A percentile compares a stretch with the other conserved stretches of the same genome.
Conservation (phyloP, 2,113 vertebrate genomes). For the Vimba vimba region DNA sequence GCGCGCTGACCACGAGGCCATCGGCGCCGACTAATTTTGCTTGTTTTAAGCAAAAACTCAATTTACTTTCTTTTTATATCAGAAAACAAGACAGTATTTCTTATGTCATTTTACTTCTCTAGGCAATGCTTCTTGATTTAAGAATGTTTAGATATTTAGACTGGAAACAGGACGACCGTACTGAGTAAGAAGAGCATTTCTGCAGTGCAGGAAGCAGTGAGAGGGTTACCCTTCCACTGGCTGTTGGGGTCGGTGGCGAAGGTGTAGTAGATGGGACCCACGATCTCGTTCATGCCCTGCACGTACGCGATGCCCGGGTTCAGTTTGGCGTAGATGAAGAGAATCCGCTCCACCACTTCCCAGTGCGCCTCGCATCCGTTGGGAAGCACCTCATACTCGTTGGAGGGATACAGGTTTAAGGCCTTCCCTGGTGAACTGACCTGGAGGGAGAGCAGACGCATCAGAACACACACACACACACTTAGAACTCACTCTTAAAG, state of each 20-base stretch:
- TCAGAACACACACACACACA: neutral
- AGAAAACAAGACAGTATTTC: too few relatives aligned
- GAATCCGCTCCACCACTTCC: conserved; percentile 97
- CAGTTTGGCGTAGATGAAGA: conserved; percentile 98
- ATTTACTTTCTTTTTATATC: too few relatives aligned
- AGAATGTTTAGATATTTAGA: too few relatives aligned
- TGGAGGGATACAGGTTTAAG: conserved; percentile 78
- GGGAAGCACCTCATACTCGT: conserved; percentile 88
- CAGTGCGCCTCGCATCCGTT: conserved; percentile 94
- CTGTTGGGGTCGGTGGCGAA: conserved; percentile 94
- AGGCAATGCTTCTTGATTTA: too few relatives aligned
- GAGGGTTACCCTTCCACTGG: conserved; percentile 87
- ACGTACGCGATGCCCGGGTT: conserved; percentile 97
- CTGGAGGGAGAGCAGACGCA: conserved; percentile 65
- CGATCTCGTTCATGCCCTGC: conserved; percentile 98
- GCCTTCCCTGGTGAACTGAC: conserved; percentile 92
- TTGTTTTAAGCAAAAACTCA: too few relatives aligned
- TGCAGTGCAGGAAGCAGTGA: neutral
- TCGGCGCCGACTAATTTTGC: too few relatives aligned
- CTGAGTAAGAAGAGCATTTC: too few relatives aligned
- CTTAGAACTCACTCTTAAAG: too few relatives aligned
- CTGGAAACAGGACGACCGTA: too few relatives aligned
- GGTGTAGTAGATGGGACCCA: conserved; percentile 96
- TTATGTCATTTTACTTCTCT: too few relatives aligned
- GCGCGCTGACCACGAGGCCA: too few relatives aligned